Evolutionary conservation across 30 jellyfish, hydroid and myxozoan species (phyloP).

Genomic region (Aurelia sp.): DNA sequence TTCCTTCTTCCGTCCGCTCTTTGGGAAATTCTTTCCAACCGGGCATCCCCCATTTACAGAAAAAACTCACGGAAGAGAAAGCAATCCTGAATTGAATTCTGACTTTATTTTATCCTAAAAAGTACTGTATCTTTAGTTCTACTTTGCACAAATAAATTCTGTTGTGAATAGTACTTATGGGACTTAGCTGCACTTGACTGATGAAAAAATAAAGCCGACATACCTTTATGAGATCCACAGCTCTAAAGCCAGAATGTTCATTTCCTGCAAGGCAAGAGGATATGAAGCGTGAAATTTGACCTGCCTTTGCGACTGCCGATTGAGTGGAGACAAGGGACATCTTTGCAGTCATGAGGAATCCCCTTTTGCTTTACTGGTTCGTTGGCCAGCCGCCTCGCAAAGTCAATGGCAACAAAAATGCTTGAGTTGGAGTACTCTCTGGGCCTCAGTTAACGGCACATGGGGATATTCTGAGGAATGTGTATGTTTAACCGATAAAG

Average conservation of each 20-base stretch:
- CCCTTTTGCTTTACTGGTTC: conserved; percentile 53
- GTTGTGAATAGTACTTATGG: not conserved
- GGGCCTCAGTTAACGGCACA: too few relatives aligned
- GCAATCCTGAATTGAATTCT: not conserved
- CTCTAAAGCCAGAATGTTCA: conserved; percentile 92
- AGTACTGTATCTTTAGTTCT: too few relatives aligned
- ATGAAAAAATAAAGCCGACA: conserved; percentile 10
- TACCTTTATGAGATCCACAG: conserved; percentile 96
- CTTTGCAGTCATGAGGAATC: conserved; percentile 48
- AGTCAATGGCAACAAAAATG: not conserved
- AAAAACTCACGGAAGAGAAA: not conserved
- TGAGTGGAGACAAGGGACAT: conserved; percentile 32
- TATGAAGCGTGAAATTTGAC: conserved; percentile 78
- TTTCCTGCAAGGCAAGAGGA: conserved; percentile 74
- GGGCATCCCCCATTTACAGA: not conserved
- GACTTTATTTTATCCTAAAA: too few relatives aligned
- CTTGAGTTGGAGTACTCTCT: too few relatives aligned
- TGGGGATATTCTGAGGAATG: too few relatives aligned
- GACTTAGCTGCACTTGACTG: not conserved
- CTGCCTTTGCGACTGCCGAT: conserved; percentile 66
- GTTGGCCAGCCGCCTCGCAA: not conserved
- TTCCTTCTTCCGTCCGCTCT: too few relatives aligned
- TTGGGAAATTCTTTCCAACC: not conserved
- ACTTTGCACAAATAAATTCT: too few relatives aligned
- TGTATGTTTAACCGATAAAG: too few relatives aligned